Evolutionary conservation across 2,888 invertebrate genomes (phyloP).

Genomic region (Allacma fusca): DNA sequence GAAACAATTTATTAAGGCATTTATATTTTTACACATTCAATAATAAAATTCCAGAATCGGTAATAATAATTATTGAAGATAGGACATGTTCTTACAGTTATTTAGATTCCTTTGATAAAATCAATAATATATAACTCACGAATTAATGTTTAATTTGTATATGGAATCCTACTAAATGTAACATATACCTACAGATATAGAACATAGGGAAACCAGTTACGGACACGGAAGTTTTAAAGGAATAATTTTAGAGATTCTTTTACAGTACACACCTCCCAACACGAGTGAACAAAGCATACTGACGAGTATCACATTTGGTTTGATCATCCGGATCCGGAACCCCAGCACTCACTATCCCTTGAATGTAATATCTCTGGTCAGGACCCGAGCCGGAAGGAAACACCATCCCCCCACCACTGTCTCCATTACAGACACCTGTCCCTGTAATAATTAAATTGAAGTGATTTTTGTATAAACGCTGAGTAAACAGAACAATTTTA

Average conservation of each 20-base stretch:
- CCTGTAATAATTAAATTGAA: conserved; percentile 12
- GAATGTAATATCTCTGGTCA: conserved; percentile 47
- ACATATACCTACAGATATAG: too few species aligned
- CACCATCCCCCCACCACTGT: conserved; percentile 48
- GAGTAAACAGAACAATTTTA: background rate
- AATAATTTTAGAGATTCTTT: too few species aligned
- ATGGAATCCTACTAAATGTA: too few species aligned
- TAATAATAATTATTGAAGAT: background rate
- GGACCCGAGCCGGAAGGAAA: conserved; percentile 45
- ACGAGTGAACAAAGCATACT: conserved; percentile 49
- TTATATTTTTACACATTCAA: background rate
- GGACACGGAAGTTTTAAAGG: too few species aligned
- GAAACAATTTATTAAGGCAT: background rate
- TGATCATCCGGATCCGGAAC: conserved; percentile 41
- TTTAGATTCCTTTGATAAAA: too few species aligned
- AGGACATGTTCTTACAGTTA: too few species aligned
- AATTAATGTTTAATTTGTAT: too few species aligned
- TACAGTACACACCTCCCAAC: conserved; percentile 43
- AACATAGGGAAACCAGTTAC: too few species aligned
- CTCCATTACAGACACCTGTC: conserved; percentile 48
- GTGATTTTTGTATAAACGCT: background rate
- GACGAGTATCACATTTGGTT: conserved; percentile 42
- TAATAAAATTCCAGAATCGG: background rate
- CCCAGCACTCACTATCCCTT: conserved; percentile 47
- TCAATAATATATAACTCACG: too few species aligned